Evolutionary conservation across 1,140 invertebrate genomes (phyloP).

Genomic region (Drosophila ironensis): DNA sequence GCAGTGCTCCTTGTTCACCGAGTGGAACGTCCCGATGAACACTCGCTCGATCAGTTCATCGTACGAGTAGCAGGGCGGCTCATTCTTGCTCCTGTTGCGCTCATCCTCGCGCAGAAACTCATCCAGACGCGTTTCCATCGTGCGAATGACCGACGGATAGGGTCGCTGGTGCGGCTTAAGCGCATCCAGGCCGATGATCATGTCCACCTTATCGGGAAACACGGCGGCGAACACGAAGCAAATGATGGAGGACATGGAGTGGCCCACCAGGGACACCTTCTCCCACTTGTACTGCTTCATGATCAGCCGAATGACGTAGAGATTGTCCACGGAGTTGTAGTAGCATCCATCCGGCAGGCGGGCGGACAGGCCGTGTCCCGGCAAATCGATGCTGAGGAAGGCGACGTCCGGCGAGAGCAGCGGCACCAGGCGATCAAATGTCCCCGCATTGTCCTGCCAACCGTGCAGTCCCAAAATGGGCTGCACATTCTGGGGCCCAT

Average conservation of each 20-base stretch:
- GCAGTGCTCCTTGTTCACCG: slow-evolving; percentile 83
- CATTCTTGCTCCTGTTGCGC: slow-evolving; percentile 80
- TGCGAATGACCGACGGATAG: slow-evolving; percentile 52
- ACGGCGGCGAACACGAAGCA: slow-evolving; percentile 84
- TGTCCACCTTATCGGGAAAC: slow-evolving; percentile 85
- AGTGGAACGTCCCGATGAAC: slow-evolving; percentile 83
- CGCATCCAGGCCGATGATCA: slow-evolving; percentile 86
- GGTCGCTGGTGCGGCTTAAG: slow-evolving; percentile 83
- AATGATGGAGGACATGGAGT: slow-evolving; percentile 87
- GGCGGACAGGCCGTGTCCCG: slow-evolving; percentile 88
- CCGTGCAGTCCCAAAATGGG: slow-evolving; percentile 89
- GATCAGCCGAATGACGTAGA: slow-evolving; percentile 85
- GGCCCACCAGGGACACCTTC: slow-evolving; percentile 86
- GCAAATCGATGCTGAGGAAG: slow-evolving; percentile 88
- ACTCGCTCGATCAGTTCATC: slow-evolving; percentile 85
- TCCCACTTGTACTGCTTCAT: slow-evolving; percentile 87
- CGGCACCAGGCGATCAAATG: slow-evolving; percentile 87
- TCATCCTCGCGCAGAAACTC: slow-evolving; percentile 83
- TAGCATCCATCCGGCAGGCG: slow-evolving; percentile 85
- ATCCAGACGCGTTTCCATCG: slow-evolving; percentile 82
- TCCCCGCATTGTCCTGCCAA: slow-evolving; percentile 89
- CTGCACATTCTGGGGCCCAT: slow-evolving; percentile 85
- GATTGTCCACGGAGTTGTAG: slow-evolving; percentile 85
- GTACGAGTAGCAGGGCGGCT: slow-evolving; percentile 85
- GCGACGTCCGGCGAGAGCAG: slow-evolving; percentile 84